Base-by-base conservation (phyloP, 2,113 vertebrate species). In the Mesembrinibis cayennensis region DNA sequence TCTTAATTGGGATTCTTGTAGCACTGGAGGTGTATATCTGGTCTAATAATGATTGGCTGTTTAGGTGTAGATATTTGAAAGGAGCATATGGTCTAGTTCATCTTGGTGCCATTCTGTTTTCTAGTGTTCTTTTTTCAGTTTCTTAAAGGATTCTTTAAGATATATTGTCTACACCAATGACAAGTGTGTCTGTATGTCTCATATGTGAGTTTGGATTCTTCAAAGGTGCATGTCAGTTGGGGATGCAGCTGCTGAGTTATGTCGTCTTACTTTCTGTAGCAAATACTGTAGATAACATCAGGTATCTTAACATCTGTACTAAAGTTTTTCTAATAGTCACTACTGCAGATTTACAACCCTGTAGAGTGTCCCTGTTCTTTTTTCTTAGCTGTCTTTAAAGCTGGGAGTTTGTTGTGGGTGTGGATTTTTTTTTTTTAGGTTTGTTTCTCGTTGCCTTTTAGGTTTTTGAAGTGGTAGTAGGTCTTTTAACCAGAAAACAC, bases 81-180 rank as follows among this genome's bases (percentile, higher is more conserved):
- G 45, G 30, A 72, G 34, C 11, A 7, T n/a, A 11, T 0, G 1
- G 1, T 59, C 30, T 81, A 3, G 34, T 85, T 56, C 44, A 25
- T 69, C 34, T 47, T 66, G 27, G 16, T 71, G 11, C 29, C 17
- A 7, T 19, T 80, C 42, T 86, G 32, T n/a, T 80, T 65, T 63
- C 34, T 71, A 26, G 10, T 53, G 32, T 2, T 21, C 16, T 13
- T n/a, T 77, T 74, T 82, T 7, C 26, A 11, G 9, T 69, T 78
- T 53, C 10, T 67, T n/a, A 21, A n/a, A 82, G 34, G 27, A 27
- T 89, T 52, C 53, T 63, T 52, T 62, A 53, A 79, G 32, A 38
- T 74, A 3, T 0, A 0, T 55, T 82, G 52, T 62, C 19, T 73
- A 0, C 16, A 44, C 23, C 73, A 53, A 16, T 90, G 18, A 25